Percentiles rank a stretch among this genome's conserved stretches.
Evolutionary conservation across 1,140 invertebrate genomes (phyloP).

Genomic region (Sminthurides bifidus): DNA sequence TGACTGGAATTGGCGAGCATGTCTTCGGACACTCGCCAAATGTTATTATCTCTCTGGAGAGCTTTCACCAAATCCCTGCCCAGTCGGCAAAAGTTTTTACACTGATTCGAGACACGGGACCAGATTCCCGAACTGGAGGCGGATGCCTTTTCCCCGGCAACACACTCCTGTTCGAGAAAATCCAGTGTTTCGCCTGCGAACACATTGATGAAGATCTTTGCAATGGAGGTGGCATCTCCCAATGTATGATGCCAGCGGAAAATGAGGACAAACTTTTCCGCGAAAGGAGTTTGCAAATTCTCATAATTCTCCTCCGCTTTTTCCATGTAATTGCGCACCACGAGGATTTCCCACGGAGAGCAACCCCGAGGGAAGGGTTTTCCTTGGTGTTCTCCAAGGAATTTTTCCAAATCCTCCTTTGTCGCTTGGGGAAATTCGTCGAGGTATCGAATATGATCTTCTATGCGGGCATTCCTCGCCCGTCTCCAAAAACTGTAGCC

Average conservation of each 20-base stretch:
- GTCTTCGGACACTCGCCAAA: neutral
- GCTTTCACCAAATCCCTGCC: neutral
- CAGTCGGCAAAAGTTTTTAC: neutral
- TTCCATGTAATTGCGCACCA: conserved; percentile 12
- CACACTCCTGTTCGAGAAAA: conserved; percentile 1
- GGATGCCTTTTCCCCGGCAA: neutral
- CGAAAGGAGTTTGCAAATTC: neutral
- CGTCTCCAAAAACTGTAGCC: conserved; percentile 23
- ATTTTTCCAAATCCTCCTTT: conserved; percentile 13
- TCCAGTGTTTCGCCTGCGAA: conserved; percentile 12
- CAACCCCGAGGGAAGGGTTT: conserved; percentile 12
- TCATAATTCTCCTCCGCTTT: neutral
- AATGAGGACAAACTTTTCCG: conserved; percentile 15
- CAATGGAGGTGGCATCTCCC: conserved; percentile 23
- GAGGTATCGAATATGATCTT: conserved; percentile 9
- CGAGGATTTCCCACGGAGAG: conserved; percentile 20
- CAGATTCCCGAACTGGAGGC: neutral
- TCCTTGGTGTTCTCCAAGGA: conserved; percentile 8
- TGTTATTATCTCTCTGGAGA: neutral
- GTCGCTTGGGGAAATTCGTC: neutral
- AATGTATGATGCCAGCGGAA: conserved; percentile 23
- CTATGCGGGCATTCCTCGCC: conserved; percentile 8
- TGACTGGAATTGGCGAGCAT: conserved; percentile 18
- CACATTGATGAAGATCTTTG: conserved; percentile 19
- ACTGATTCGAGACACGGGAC: conserved; percentile 2